A percentile compares a stretch with the other conserved stretches of the same genome.
Conservation (phyloP, 2,888 invertebrate species). For the Cacoxenus indagator region DNA sequence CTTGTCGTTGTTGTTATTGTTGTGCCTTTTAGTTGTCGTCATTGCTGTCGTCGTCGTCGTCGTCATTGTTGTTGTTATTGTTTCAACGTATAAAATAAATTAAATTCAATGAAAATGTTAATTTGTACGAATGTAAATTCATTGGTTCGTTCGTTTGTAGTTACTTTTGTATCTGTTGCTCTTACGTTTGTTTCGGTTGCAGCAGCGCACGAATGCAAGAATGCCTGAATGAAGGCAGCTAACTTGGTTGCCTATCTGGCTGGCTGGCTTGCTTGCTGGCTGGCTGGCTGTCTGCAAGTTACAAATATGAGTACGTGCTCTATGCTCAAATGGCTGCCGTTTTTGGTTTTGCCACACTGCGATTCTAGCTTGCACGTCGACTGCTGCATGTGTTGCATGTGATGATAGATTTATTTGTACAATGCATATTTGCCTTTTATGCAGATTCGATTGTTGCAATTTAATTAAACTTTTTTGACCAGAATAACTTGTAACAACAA, state of each 20-base stretch:
- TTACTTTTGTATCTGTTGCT: neutral
- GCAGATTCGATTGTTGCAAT: conserved; percentile 15
- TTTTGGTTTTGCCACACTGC: neutral
- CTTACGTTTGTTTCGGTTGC: neutral
- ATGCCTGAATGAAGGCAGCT: neutral
- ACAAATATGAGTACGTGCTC: too few species aligned
- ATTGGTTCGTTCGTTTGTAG: neutral
- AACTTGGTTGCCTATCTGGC: neutral
- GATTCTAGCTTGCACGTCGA: neutral
- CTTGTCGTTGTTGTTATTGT: neutral
- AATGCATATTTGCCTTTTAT: conserved; percentile 11
- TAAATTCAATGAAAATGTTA: conserved; percentile 48
- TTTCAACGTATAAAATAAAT: conserved; percentile 12
- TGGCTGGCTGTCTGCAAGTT: too few species aligned
- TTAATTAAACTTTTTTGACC: conserved; percentile 16
- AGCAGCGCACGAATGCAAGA: conserved; percentile 22
- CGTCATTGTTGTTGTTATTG: neutral
- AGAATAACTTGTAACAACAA: neutral
- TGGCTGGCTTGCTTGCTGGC: neutral
- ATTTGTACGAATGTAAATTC: conserved; percentile 33
- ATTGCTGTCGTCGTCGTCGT: neutral
- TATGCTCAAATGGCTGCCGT: neutral
- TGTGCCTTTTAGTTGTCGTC: neutral
- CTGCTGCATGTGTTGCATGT: neutral
- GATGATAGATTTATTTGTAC: conserved; percentile 17